A percentile compares a stretch with the other conserved stretches of the same genome.
Evolutionary conservation across 2,888 invertebrate species (phyloP).

Genomic region (Eupithecia exiguata): DNA sequence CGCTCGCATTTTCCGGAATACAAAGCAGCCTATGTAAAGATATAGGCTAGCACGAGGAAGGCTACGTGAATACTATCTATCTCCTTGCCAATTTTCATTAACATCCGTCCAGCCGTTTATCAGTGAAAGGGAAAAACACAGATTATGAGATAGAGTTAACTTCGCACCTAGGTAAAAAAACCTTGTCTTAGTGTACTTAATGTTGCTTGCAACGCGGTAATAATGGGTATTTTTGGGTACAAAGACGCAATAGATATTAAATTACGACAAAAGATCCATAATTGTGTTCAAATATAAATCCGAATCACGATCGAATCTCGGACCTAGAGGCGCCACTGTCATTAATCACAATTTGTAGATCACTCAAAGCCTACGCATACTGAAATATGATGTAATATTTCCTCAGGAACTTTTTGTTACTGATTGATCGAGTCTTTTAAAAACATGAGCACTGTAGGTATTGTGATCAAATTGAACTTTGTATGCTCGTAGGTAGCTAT

Average conservation of each 20-base stretch:
- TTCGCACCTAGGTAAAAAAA: background rate
- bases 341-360: slow-evolving; percentile 3
- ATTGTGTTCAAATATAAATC: background rate
- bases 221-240: background rate
- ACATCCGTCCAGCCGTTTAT: background rate
- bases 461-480: background rate
- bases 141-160: background rate
- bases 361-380: slow-evolving; percentile 26
- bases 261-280: background rate
- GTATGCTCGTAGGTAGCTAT: background rate
- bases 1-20: no score
- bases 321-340: background rate
- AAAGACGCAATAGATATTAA: background rate
- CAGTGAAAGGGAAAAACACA: background rate
- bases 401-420: slow-evolving; percentile 2
- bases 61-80: background rate
- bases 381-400: slow-evolving; percentile 10
- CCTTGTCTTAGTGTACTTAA: background rate
- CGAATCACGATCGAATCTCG: background rate
- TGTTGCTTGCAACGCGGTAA: background rate
- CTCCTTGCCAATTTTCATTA: background rate
- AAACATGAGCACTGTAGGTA: background rate
- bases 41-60: no score
- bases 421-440: slow-evolving; percentile 2
- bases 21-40: no score